Conservation (phyloP, 92 coral and sea anemone genomes). For the Siderastrea radians region DNA sequence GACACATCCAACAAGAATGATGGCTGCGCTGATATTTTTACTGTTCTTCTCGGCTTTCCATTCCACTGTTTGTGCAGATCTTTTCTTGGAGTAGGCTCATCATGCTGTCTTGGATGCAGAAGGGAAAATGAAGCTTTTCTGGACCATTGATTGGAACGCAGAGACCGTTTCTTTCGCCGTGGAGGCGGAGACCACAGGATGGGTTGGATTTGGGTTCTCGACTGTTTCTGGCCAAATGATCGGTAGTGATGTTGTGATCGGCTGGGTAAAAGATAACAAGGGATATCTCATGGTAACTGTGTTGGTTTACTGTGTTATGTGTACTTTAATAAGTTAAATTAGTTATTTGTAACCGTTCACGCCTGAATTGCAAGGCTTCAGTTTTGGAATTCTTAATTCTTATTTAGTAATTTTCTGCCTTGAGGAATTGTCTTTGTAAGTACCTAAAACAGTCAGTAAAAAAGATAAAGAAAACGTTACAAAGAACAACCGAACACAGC, state of each 20-base stretch:
- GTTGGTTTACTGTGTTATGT: no score
- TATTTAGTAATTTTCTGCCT: no score
- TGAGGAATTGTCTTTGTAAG: no score
- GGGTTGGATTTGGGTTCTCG: constrained; percentile 70
- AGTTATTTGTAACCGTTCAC: no score
- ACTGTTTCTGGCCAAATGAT: constrained; percentile 48
- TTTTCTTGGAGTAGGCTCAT: constrained; percentile 33
- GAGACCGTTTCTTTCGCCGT: constrained; percentile 53
- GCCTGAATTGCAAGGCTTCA: no score
- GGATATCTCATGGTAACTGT: constrained; percentile 52
- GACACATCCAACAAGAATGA: background rate
- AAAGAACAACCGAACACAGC: no score
- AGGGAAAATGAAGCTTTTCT: constrained; percentile 42
- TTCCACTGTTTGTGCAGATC: constrained; percentile 16
- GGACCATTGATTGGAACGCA: constrained; percentile 46
- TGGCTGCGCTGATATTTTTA: background rate
- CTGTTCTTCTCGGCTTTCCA: background rate
- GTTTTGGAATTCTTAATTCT: no score
- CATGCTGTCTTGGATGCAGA: constrained; percentile 54
- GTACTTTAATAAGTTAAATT: no score
- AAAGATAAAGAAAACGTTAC: no score
- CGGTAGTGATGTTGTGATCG: constrained; percentile 62
- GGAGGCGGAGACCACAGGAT: constrained; percentile 55
- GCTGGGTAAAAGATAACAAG: constrained; percentile 55
- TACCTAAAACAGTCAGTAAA: no score